Conservation (phyloP, 1,140 invertebrate genomes). For the Meloidogyne hapla region DNA sequence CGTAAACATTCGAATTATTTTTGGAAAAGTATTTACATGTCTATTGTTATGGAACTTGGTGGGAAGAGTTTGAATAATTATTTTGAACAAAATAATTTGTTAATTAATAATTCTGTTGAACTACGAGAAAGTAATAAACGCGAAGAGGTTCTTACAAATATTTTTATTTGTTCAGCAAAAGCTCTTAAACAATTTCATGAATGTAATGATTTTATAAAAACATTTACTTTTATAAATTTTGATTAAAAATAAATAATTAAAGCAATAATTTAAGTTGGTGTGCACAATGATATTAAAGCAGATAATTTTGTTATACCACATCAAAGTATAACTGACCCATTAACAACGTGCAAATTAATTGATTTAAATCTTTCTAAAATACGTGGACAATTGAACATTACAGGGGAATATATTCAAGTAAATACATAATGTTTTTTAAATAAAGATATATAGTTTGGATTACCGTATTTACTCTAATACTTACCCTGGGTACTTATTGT, state of each 20-base stretch:
- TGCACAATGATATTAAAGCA: neutral
- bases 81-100: neutral
- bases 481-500: too few species aligned
- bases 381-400: neutral
- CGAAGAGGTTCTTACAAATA: neutral
- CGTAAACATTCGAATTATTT: neutral
- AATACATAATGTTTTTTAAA: too few species aligned
- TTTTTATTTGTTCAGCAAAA: neutral
- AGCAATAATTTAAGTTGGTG: too few species aligned
- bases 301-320: neutral
- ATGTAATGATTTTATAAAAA: neutral
- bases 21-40: neutral
- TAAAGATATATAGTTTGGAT: too few species aligned
- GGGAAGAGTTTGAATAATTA: neutral
- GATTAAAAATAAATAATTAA: too few species aligned
- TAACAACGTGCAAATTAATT: neutral
- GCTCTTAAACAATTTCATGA: neutral
- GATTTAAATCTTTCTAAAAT: slow-evolving; percentile 1
- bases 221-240: too few species aligned
- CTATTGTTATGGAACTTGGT: neutral
- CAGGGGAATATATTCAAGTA: neutral
- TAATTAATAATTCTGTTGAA: neutral
- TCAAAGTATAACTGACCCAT: neutral
- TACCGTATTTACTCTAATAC: too few species aligned
- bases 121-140: neutral